A percentile compares a stretch with the other conserved stretches of the same genome.
These are phyloP conservation scores for Amblyjoppa proteus DNA, from an alignment of 2,888 invertebrate genomes.

Conservation along the genomic window DNA sequence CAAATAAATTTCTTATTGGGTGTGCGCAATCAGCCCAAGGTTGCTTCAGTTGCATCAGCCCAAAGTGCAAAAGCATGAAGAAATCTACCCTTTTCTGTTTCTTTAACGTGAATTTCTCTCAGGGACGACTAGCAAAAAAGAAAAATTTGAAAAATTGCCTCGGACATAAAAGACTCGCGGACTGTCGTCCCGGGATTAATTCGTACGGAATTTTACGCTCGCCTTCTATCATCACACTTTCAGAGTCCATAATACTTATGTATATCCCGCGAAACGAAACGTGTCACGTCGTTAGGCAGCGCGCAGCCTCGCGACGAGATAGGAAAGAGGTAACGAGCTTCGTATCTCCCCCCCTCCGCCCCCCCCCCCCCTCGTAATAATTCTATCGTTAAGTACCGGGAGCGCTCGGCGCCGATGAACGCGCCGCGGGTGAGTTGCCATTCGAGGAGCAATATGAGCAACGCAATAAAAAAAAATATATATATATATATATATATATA, in stretches of 20 bases:
- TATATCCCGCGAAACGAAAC: conserved; percentile 11
- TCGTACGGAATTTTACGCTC: conserved; percentile 17
- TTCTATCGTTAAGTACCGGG: conserved; percentile 63
- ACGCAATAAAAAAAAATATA: conserved; percentile 8
- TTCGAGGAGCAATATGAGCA: conserved; percentile 44
- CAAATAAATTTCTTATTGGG: too few relatives aligned
- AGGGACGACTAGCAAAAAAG: background rate
- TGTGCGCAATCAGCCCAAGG: background rate
- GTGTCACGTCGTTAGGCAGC: conserved; percentile 44
- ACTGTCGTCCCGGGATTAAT: background rate
- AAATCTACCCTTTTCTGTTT: background rate
- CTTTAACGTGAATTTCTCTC: background rate
- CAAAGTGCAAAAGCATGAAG: background rate
- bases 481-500: conserved; percentile 7
- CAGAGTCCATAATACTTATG: background rate
- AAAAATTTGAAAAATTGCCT: background rate
- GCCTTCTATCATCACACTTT: conserved; percentile 1
- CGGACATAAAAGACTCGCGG: background rate
- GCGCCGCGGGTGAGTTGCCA: conserved; percentile 63
- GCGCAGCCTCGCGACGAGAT: conserved; percentile 13
- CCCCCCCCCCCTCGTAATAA: conserved; percentile 31
- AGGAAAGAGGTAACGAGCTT: conserved; percentile 46
- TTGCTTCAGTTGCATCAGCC: too few relatives aligned
- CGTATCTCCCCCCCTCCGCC: conserved; percentile 3
- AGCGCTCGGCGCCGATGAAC: conserved; percentile 40